Conservation (phyloP, 35 echinoderm and acorn worm genomes). For the Lytechinus variegatus region DNA sequence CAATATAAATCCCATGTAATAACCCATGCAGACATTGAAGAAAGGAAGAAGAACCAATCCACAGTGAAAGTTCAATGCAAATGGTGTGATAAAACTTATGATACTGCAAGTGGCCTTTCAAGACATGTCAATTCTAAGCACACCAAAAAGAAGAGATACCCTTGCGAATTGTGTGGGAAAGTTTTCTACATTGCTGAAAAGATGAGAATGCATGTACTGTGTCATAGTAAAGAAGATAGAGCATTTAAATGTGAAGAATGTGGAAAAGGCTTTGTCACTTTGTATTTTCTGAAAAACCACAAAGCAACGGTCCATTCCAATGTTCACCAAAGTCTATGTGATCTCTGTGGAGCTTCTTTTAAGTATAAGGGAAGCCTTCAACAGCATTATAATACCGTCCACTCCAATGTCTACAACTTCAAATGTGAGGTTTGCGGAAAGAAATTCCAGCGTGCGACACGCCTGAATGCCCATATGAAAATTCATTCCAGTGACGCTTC, state of each 20-base stretch:
- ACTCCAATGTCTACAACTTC: not conserved
- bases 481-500: not conserved
- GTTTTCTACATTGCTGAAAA: not conserved
- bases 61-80: not conserved
- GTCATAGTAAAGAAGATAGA: not conserved
- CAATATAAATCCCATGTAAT: not conserved
- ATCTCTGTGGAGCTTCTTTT: not conserved
- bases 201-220: not conserved
- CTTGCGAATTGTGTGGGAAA: not conserved
- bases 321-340: not conserved
- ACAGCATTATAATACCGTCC: not conserved
- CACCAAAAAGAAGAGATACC: not conserved
- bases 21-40: not conserved
- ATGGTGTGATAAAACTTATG: not conserved
- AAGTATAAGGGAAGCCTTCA: not conserved
- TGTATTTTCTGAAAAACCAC: not conserved
- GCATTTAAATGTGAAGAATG: not conserved
- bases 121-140: not conserved
- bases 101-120: not conserved
- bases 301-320: not conserved
- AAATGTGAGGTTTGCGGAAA: not conserved
- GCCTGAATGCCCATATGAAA: not conserved
- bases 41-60: not conserved
- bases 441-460: not conserved
- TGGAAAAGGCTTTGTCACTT: not conserved